Percentiles rank a stretch among this genome's conserved stretches.
Conservation (phyloP, 2,113 vertebrate genomes). For the Vidua chalybeata region DNA sequence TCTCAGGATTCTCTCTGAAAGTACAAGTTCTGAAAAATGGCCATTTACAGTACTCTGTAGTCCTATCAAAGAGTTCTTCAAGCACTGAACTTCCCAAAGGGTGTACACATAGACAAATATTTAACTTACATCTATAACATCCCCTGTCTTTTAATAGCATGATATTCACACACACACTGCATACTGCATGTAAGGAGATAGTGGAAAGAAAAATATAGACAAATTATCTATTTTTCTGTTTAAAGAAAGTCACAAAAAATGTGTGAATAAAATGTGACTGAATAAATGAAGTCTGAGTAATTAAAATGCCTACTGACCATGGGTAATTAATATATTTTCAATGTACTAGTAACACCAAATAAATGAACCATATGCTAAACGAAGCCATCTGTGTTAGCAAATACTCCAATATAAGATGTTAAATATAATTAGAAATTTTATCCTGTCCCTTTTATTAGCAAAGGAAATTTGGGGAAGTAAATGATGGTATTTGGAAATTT, state of each 20-base stretch:
- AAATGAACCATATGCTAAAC: neutral
- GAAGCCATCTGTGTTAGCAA: neutral
- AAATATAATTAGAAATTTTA: neutral
- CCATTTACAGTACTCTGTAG: neutral
- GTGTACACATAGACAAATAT: neutral
- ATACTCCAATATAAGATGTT: neutral
- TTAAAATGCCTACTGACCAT: neutral
- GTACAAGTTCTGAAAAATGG: neutral
- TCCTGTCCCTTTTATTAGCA: neutral
- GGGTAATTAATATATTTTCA: neutral
- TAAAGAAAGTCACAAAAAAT: neutral
- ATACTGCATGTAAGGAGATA: neutral
- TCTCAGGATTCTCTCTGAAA: neutral
- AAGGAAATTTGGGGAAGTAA: neutral
- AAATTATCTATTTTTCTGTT: neutral
- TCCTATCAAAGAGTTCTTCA: neutral
- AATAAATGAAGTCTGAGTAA: constrained; percentile 7
- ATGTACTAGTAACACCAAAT: neutral
- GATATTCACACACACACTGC: neutral
- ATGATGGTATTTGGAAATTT: neutral
- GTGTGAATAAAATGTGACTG: neutral
- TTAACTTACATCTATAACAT: neutral
- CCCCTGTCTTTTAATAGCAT: neutral
- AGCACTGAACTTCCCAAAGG: neutral
- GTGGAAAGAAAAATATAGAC: no score